A percentile compares a stretch with the other conserved stretches of the same genome.
Evolutionary conservation across 1,140 invertebrate genomes (phyloP).

Genomic region (Hesperophylax magnus): DNA sequence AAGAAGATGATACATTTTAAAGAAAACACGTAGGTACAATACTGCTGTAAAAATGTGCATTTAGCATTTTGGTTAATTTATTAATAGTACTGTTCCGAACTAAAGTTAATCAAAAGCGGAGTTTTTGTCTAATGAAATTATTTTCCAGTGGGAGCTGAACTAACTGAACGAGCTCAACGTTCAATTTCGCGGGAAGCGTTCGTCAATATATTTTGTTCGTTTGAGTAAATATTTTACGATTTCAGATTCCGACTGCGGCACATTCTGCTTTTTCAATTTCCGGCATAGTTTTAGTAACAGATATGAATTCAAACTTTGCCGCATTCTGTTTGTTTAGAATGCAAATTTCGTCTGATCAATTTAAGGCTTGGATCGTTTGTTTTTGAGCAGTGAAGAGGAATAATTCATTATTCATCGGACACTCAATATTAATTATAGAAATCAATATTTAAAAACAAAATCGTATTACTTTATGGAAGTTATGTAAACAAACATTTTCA

Average conservation of each 20-base stretch:
- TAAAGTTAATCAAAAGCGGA: too few species aligned
- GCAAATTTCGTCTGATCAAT: slow-evolving; percentile 8
- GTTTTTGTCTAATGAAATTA: too few species aligned
- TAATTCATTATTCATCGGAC: neutral
- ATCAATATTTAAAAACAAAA: too few species aligned
- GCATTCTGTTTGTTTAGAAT: slow-evolving; percentile 9
- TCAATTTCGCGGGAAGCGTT: slow-evolving; percentile 13
- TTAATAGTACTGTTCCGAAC: too few species aligned
- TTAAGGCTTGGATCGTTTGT: neutral
- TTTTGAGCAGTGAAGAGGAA: neutral
- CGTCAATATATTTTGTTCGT: slow-evolving; percentile 6
- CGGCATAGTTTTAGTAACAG: slow-evolving; percentile 30
- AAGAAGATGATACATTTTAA: too few species aligned
- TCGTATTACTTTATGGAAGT: too few species aligned
- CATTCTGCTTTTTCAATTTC: slow-evolving; percentile 38
- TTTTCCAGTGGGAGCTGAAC: neutral
- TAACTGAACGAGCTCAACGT: neutral
- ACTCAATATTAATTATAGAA: too few species aligned
- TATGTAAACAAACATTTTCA: too few species aligned
- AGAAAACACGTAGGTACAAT: too few species aligned
- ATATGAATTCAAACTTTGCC: slow-evolving; percentile 20
- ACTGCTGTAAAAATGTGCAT: too few species aligned
- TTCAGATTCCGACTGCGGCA: slow-evolving; percentile 6
- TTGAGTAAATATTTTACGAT: slow-evolving; percentile 25
- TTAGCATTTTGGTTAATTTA: too few species aligned